Base-by-base conservation (phyloP, 2,888 invertebrate species). In the Prenolepis imparis region DNA sequence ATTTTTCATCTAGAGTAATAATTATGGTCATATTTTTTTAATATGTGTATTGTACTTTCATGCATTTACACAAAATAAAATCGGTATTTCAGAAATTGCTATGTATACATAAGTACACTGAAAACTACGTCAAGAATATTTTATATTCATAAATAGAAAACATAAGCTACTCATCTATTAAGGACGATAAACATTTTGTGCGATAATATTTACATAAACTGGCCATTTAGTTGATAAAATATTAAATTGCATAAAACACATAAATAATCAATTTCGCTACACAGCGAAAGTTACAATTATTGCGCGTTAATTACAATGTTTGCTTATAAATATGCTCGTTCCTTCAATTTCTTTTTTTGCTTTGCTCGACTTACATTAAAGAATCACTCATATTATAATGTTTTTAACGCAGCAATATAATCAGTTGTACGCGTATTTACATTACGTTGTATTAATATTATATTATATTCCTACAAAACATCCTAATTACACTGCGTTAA, bases 81-180 rank as follows among this genome's bases (percentile, higher is more conserved):
- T 41, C 2, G n/a, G 15, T 9, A 18, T 52, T 1, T 21, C 9
- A 48, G 44, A 70, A 59, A 70, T 80, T 80, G 36, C 24, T 80
- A 70, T 70, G 78, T 70, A 80, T 70, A 68, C 70, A 59, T 57
- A 55, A 15, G 39, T 64, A 3, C 55, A 41, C 32, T 36, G 18
- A 52, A 59, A 80, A 70, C 18, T 70, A n/a, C 59, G 21, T 59
- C 59, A 55, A 39, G 32, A 36, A 36, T 36, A 59, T 57, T 11
- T 41, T 66, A 32, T 39, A 28, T 6, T 18, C 36, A 3, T 32
- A 57, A 6, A 32, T 32, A 39, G n/a, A 44, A 5, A 18, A 32
- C 28, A 44, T 1, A 78, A 70, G 15, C 4, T 32, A 3, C 6
- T 5, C 15, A 21, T 44, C 3, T 15, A 55, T 57, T 77, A 57